These are phyloP conservation scores for Achroia grisella DNA, from an alignment of 1,140 invertebrate species.

Conservation along the genomic window DNA sequence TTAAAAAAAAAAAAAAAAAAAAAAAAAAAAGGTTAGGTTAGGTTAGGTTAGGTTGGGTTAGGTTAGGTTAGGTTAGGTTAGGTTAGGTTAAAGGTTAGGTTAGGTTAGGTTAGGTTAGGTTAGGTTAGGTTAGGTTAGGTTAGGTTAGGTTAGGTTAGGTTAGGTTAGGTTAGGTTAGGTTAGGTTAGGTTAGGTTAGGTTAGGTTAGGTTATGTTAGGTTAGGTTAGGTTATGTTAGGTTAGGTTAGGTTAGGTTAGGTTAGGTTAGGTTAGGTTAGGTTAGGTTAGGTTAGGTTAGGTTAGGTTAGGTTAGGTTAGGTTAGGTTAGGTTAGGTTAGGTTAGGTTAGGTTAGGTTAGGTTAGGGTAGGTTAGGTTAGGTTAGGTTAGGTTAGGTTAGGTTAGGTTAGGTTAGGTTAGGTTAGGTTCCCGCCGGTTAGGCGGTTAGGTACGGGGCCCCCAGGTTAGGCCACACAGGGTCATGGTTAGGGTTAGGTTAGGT, in stretches of 20 bases:
- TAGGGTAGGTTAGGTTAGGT: slow-evolving; percentile 19
- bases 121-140: slow-evolving; percentile 35
- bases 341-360: slow-evolving; percentile 16
- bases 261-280: slow-evolving; percentile 17
- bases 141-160: slow-evolving; percentile 39
- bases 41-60: slow-evolving; percentile 13
- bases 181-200: slow-evolving; percentile 14
- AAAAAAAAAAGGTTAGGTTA: slow-evolving; percentile 21
- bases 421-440: too few relatives aligned
- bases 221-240: slow-evolving; percentile 6
- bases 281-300: slow-evolving; percentile 12
- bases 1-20: too few relatives aligned
- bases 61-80: slow-evolving; percentile 12
- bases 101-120: slow-evolving; percentile 37
- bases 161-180: slow-evolving; percentile 28
- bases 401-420: slow-evolving; percentile 24
- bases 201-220: slow-evolving; percentile 23
- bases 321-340: slow-evolving; percentile 15
- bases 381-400: slow-evolving; percentile 21
- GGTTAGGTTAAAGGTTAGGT: slow-evolving; percentile 35
- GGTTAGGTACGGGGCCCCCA: too few relatives aligned
- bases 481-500: slow-evolving; percentile 28
- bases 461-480: slow-evolving; percentile 26
- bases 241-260: slow-evolving; percentile 8
- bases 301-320: slow-evolving; percentile 14